Evolutionary conservation across 2,888 invertebrate genomes (phyloP).

Genomic region (Aphidoletes aphidimyza): DNA sequence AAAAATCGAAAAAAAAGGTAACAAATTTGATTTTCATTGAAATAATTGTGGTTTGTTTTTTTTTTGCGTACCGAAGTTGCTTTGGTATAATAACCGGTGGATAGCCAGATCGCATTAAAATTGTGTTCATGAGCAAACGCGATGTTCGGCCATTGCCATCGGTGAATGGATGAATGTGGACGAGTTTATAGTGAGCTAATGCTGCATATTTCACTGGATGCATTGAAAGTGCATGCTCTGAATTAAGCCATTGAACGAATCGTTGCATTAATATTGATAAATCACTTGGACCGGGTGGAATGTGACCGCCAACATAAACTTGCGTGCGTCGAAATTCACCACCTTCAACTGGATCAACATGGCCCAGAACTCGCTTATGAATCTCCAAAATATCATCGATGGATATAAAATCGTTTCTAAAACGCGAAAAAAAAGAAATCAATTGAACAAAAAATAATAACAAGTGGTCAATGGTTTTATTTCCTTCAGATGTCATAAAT

Average conservation of each 20-base stretch:
- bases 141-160: conserved; percentile 96
- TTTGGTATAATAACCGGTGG: conserved; percentile 95
- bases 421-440: not conserved
- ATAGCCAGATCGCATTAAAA: conserved; percentile 94
- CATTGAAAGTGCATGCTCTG: conserved; percentile 83
- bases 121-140: conserved; percentile 93
- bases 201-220: conserved; percentile 95
- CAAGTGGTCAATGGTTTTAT: too few species aligned
- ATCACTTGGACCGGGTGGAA: conserved; percentile 88
- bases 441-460: not conserved
- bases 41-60: not conserved
- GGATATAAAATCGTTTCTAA: conserved; percentile 80
- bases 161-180: conserved; percentile 95
- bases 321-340: conserved; percentile 89
- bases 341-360: conserved; percentile 92
- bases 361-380: conserved; percentile 91
- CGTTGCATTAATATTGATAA: conserved; percentile 85
- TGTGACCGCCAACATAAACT: conserved; percentile 95
- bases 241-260: conserved; percentile 93
- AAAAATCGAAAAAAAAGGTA: too few species aligned
- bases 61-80: conserved; percentile 71
- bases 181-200: conserved; percentile 94
- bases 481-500: too few species aligned
- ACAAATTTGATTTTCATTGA: not conserved
- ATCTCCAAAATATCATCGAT: conserved; percentile 91